Evolutionary conservation across 2,113 vertebrate genomes (phyloP).

Genomic region (Chloroceryle aenea): DNA sequence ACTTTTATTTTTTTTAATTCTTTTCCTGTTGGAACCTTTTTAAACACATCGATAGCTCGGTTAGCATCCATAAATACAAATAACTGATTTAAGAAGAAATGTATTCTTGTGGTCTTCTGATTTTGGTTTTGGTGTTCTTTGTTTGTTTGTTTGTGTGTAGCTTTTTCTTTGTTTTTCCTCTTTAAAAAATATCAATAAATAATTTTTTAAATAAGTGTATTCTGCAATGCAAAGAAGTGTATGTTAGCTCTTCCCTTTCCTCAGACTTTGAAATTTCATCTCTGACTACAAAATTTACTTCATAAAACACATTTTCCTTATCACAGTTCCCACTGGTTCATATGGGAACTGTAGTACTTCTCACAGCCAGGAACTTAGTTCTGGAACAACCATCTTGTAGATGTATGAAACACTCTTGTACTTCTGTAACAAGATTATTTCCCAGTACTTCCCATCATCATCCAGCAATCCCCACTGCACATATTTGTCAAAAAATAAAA

Average conservation of each 20-base stretch:
- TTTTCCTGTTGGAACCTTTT: neutral
- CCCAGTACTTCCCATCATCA: neutral
- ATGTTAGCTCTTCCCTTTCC: neutral
- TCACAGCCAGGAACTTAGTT: neutral
- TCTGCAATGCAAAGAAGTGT: neutral
- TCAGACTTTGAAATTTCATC: neutral
- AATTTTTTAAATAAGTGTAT: neutral
- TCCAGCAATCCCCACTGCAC: neutral
- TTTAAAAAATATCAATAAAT: neutral
- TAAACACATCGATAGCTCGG: neutral
- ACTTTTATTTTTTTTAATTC: neutral
- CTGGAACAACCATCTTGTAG: neutral
- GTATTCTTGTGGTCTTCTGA: neutral
- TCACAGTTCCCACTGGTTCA: neutral
- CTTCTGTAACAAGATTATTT: neutral
- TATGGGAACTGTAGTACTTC: neutral
- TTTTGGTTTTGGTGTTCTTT: no score
- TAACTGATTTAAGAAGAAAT: neutral
- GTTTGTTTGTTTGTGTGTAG: neutral
- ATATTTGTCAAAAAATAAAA: constrained; percentile 19
- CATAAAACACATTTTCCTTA: neutral
- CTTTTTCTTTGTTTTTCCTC: neutral
- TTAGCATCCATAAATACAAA: neutral
- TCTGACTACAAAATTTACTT: neutral
- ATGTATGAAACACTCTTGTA: neutral